These are phyloP conservation scores for Ammospiza caudacuta DNA, from an alignment of 2,113 vertebrate species.

Conservation along the genomic window DNA sequence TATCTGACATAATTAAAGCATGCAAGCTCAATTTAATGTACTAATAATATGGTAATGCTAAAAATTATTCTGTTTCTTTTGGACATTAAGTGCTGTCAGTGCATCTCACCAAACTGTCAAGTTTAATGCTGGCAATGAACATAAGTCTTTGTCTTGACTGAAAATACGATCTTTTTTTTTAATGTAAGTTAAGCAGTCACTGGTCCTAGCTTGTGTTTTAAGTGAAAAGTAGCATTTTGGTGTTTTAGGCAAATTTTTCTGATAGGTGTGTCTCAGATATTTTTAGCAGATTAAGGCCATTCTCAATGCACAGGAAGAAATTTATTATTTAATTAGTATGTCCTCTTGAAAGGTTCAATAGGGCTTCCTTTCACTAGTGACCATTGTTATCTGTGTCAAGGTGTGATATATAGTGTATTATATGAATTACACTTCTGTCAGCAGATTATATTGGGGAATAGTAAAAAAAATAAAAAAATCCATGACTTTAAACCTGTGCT, in stretches of 20 bases:
- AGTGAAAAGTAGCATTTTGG: neutral
- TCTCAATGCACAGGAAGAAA: neutral
- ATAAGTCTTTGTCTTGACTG: neutral
- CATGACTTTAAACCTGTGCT: neutral
- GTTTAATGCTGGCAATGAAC: neutral
- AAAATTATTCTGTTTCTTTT: neutral
- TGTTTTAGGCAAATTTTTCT: neutral
- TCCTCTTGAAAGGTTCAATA: neutral
- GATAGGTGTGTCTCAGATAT: neutral
- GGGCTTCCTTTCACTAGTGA: neutral
- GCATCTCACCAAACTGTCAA: neutral
- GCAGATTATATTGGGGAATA: neutral
- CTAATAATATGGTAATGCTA: neutral
- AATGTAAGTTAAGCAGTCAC: neutral
- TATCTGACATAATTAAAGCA: neutral
- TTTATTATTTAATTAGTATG: neutral
- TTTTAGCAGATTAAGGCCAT: neutral
- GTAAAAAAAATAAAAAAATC: neutral
- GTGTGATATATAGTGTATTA: neutral
- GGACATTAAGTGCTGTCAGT: neutral
- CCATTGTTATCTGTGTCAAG: neutral
- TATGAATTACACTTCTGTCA: neutral
- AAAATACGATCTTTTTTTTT: neutral
- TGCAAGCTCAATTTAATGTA: neutral
- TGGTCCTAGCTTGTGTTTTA: conserved; percentile 9